Conservation (phyloP, 2,113 vertebrate genomes). For the Procavia capensis region DNA sequence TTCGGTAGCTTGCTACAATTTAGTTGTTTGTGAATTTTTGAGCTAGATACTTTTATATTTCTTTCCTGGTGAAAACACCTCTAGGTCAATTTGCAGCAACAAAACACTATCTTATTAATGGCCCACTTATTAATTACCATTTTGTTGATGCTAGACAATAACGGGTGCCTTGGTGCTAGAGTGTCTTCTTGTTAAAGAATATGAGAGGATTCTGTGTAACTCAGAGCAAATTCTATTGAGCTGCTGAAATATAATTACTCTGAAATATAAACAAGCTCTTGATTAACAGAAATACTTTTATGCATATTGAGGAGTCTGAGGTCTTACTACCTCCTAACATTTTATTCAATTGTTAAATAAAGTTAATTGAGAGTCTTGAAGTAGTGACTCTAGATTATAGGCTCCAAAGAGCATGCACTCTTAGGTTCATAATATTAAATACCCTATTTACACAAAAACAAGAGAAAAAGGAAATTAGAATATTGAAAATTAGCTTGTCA, state of each 20-base stretch:
- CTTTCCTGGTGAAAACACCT: background rate
- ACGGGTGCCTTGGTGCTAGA: background rate
- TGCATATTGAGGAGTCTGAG: background rate
- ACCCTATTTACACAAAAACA: background rate
- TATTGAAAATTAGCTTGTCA: background rate
- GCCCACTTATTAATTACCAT: background rate
- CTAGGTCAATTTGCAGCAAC: background rate
- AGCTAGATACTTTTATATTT: background rate
- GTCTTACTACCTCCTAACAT: background rate
- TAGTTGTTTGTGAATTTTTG: background rate
- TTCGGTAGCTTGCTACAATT: background rate
- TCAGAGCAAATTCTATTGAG: background rate
- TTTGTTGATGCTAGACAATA: background rate
- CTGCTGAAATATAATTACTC: background rate
- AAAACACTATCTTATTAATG: background rate
- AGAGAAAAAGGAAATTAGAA: background rate
- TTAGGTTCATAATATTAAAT: background rate
- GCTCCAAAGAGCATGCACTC: background rate
- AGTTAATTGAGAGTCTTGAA: background rate
- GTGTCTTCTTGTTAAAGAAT: background rate
- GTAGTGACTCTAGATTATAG: background rate
- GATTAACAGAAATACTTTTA: background rate
- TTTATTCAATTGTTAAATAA: constrained; percentile 10
- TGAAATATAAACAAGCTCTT: constrained; percentile 20
- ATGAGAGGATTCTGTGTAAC: constrained; percentile 26